These are phyloP conservation scores for Elysia chlorotica DNA, from an alignment of 1,140 invertebrate genomes.

Conservation along the genomic window DNA sequence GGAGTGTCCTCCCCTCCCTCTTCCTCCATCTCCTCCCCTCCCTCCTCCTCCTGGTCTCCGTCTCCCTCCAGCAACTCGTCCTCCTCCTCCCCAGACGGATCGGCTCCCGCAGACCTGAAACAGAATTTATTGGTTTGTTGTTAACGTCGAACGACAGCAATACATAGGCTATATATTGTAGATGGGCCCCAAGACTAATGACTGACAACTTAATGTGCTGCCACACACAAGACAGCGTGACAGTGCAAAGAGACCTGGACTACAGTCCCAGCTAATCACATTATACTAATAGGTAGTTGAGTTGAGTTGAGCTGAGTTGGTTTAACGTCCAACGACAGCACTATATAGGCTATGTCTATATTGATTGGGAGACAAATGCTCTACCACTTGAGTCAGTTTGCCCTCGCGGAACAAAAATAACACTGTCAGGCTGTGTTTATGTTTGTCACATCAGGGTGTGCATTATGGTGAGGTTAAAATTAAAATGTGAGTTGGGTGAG, in stretches of 20 bases:
- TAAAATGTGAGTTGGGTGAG: no score
- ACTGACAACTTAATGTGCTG: not conserved
- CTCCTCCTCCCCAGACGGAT: constrained; percentile 3
- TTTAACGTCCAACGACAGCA: no score
- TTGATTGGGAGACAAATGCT: no score
- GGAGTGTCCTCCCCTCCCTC: not conserved
- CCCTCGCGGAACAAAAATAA: no score
- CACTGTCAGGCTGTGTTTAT: no score
- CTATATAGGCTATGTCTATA: no score
- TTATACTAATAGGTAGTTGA: no score
- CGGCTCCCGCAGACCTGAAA: not conserved
- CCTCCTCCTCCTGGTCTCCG: not conserved
- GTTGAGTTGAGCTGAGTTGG: no score
- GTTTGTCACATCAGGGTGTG: no score
- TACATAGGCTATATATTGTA: no score
- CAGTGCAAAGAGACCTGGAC: not conserved
- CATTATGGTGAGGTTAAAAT: no score
- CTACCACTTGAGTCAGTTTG: no score
- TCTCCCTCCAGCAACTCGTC: constrained; percentile 16
- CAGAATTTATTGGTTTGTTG: not conserved
- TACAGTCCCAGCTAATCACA: not conserved
- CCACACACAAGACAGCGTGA: not conserved
- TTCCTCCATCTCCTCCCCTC: not conserved
- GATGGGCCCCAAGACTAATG: not conserved
- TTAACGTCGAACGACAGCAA: not conserved